These are phyloP conservation scores for Hycleus cichorii DNA, from an alignment of 1,140 invertebrate genomes.

Conservation along the genomic window DNA sequence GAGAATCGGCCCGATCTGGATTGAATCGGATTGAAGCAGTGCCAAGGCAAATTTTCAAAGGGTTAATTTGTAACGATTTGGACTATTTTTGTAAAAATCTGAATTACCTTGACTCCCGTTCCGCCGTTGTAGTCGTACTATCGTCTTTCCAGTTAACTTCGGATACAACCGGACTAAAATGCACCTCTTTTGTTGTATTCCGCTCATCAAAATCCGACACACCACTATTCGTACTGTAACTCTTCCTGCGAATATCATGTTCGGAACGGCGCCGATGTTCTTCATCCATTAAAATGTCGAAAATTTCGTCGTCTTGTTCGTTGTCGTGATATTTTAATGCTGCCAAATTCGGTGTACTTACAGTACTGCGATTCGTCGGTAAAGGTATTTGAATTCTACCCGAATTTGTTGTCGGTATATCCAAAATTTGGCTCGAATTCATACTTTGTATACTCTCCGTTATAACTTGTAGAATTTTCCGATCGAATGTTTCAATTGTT, in stretches of 20 bases:
- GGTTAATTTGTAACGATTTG: neutral
- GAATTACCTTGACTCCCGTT: conserved; percentile 27
- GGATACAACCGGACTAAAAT: conserved; percentile 63
- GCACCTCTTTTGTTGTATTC: conserved; percentile 44
- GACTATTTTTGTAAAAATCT: neutral
- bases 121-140: conserved; percentile 24
- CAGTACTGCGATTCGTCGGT: conserved; percentile 5
- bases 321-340: conserved; percentile 37
- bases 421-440: neutral
- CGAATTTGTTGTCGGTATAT: neutral
- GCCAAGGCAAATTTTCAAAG: too few relatives aligned
- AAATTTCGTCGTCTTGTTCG: conserved; percentile 22
- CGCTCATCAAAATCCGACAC: conserved; percentile 35
- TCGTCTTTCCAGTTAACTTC: conserved; percentile 62
- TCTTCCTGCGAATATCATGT: conserved; percentile 42
- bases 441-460: conserved; percentile 38
- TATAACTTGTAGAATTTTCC: conserved; percentile 34
- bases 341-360: conserved; percentile 56
- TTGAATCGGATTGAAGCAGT: too few relatives aligned
- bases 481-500: conserved; percentile 34
- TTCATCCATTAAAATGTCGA: conserved; percentile 28
- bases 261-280: conserved; percentile 48
- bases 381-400: neutral
- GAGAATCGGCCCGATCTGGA: too few relatives aligned
- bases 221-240: conserved; percentile 32